Conservation (phyloP, 2,797 vertebrate species). For the Danio tinwini region DNA sequence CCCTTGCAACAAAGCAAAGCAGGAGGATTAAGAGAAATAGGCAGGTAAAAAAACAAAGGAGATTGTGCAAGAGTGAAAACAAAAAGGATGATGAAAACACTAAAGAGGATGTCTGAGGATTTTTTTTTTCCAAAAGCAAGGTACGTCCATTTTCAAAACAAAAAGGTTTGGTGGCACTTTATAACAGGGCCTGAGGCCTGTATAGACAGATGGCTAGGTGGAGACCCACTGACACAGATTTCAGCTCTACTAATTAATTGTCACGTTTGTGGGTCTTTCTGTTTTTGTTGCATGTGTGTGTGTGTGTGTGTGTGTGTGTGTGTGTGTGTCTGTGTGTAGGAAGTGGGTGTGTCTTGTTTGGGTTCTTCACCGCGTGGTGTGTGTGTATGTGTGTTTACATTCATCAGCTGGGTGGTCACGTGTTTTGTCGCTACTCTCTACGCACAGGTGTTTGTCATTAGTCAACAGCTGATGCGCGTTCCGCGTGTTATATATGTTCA, state of each 20-base stretch:
- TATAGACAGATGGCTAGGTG: conserved; percentile 47
- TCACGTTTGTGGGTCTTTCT: too few species aligned
- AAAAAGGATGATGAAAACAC: background rate
- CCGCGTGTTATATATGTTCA: too few species aligned
- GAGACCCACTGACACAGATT: conserved; percentile 18
- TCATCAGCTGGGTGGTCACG: too few species aligned
- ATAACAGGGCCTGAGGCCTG: conserved; percentile 19
- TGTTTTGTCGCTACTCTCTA: too few species aligned
- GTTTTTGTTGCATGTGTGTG: too few species aligned
- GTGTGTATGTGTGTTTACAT: too few species aligned
- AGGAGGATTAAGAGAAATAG: background rate
- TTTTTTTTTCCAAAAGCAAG: background rate
- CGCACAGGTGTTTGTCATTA: too few species aligned
- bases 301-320: too few species aligned
- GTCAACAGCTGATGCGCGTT: too few species aligned
- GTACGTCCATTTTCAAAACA: background rate
- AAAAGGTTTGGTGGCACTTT: background rate
- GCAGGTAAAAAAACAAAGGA: background rate
- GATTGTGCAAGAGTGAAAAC: background rate
- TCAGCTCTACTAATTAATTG: background rate
- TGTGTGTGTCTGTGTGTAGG: too few species aligned
- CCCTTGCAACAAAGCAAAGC: background rate
- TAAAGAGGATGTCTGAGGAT: conserved; percentile 5
- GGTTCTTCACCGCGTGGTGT: too few species aligned
- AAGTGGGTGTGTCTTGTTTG: too few species aligned